Conservation (phyloP, 1,140 invertebrate genomes). For the Ooceraea biroi region DNA sequence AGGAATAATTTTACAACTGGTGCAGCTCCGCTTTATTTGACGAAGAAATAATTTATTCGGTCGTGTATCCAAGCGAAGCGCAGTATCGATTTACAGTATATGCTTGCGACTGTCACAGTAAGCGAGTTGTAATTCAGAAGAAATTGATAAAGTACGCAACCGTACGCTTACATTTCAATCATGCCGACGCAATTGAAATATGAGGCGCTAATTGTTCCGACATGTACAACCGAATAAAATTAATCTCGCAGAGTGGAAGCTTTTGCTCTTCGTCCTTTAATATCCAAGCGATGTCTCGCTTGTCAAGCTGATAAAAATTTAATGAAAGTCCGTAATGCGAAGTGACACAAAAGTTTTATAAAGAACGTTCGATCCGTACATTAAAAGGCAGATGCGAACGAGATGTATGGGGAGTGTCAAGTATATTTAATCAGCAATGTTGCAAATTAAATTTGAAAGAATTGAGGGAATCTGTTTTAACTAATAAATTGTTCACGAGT, state of each 20-base stretch:
- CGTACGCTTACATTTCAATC: slow-evolving; percentile 2
- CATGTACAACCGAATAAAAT: not conserved
- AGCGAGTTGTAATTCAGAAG: slow-evolving; percentile 13
- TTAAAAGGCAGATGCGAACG: not conserved
- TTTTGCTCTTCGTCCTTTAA: slow-evolving; percentile 3
- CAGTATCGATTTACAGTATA: slow-evolving; percentile 51
- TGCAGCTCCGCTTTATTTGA: slow-evolving; percentile 19
- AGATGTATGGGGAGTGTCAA: not conserved
- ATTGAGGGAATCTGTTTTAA: slow-evolving; percentile 11
- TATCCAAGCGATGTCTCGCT: not conserved
- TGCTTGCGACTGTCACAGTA: not conserved
- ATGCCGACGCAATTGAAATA: not conserved
- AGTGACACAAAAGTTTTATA: not conserved
- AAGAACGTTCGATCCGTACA: not conserved
- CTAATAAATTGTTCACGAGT: not conserved
- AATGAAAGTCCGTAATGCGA: not conserved
- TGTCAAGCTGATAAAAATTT: not conserved
- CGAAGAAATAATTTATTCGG: slow-evolving; percentile 47
- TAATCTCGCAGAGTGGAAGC: slow-evolving; percentile 3
- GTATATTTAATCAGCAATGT: not conserved
- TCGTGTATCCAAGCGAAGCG: slow-evolving; percentile 12
- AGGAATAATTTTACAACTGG: slow-evolving; percentile 6
- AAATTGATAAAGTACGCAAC: slow-evolving; percentile 48
- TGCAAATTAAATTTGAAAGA: not conserved
- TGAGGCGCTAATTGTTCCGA: slow-evolving; percentile 30